Evolutionary conservation across 2,113 vertebrate genomes (phyloP).

Genomic region (Centropus unirufus): DNA sequence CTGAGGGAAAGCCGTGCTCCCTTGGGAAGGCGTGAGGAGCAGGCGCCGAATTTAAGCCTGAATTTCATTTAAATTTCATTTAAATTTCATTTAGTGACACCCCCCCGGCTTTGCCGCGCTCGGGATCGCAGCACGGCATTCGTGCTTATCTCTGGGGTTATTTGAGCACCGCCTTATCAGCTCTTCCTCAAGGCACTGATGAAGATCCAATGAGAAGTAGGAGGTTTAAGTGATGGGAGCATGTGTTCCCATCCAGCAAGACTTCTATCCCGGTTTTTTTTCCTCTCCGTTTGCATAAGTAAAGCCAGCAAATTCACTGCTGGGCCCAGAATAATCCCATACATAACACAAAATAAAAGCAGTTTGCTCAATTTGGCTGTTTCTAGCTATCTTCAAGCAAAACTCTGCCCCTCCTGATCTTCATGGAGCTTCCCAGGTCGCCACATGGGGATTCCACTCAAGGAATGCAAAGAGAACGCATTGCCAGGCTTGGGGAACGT

Average conservation of each 20-base stretch:
- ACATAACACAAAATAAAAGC: neutral
- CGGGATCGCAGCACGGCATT: rapidly evolving
- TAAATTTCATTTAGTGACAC: too few species aligned
- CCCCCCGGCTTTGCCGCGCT: rapidly evolving
- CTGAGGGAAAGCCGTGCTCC: neutral
- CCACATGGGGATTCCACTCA: neutral
- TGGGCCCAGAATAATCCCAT: neutral
- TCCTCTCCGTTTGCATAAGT: neutral
- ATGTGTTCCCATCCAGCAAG: neutral
- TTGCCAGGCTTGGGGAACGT: neutral
- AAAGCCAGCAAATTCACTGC: neutral
- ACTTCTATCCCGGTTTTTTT: neutral
- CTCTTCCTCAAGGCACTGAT: neutral
- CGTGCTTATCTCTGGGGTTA: neutral
- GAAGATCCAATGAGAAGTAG: rapidly evolving
- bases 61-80: too few species aligned
- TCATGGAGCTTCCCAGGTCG: neutral
- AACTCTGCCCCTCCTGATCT: neutral
- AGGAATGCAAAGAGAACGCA: neutral
- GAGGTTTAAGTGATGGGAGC: neutral
- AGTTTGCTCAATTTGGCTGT: neutral
- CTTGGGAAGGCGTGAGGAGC: rapidly evolving
- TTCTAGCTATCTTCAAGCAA: neutral
- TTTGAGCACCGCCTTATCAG: neutral
- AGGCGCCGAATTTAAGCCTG: neutral